Conservation (phyloP, 2,888 invertebrate species). For the Cataglyphis livida region DNA sequence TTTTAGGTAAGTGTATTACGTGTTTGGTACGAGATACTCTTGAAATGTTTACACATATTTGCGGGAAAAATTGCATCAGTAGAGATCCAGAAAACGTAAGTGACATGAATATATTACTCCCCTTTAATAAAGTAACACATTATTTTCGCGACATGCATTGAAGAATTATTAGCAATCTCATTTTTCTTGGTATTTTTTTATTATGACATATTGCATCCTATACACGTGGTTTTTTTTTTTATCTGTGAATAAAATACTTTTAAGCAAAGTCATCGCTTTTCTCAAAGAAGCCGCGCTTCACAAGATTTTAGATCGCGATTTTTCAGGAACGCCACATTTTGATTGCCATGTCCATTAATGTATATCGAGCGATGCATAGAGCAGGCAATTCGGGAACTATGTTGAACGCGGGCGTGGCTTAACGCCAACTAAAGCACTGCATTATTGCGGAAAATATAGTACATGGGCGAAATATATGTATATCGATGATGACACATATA, state of each 20-base stretch:
- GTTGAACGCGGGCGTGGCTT: constrained; percentile 40
- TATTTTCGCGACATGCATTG: background rate
- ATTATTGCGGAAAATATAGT: constrained; percentile 26
- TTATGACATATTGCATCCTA: background rate
- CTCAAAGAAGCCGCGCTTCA: background rate
- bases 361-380: constrained; percentile 6
- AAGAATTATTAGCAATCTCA: background rate
- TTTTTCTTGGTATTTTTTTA: constrained; percentile 11
- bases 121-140: constrained; percentile 33
- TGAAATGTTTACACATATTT: constrained; percentile 5
- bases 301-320: constrained; percentile 14
- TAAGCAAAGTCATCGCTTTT: background rate
- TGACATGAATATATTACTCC: constrained; percentile 20
- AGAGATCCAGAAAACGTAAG: constrained; percentile 10
- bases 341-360: constrained; percentile 44
- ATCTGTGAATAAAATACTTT: constrained; percentile 6
- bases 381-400: constrained; percentile 30
- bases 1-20: constrained; percentile 66
- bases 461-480: background rate
- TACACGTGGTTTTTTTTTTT: background rate
- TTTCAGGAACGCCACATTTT: background rate
- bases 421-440: constrained; percentile 33
- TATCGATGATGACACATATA: background rate
- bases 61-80: background rate
- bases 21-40: background rate